Evolutionary conservation across 2,888 invertebrate genomes (phyloP).

Genomic region (Chymomyza amoena): DNA sequence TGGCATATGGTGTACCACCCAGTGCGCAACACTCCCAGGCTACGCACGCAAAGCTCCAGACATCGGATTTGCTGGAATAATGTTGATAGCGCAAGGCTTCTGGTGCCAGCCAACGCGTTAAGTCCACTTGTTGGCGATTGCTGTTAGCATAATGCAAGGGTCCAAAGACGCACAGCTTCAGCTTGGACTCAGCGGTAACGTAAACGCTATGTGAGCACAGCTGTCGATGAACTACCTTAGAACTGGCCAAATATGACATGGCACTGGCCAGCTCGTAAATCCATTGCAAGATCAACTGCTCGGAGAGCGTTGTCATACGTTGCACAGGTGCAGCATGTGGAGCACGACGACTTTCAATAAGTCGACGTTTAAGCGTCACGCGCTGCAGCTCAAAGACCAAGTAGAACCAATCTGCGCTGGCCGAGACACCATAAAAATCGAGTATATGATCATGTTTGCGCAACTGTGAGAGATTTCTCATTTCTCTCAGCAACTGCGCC

Average conservation of each 20-base stretch:
- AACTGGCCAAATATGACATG: conserved; percentile 84
- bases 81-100: conserved; percentile 87
- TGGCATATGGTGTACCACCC: conserved; percentile 88
- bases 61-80: conserved; percentile 86
- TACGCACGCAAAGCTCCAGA: conserved; percentile 91
- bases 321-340: conserved; percentile 57
- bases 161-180: conserved; percentile 88
- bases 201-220: conserved; percentile 86
- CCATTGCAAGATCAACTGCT: conserved; percentile 83
- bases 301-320: conserved; percentile 82
- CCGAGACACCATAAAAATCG: conserved; percentile 88
- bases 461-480: conserved; percentile 85
- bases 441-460: conserved; percentile 86
- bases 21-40: conserved; percentile 90
- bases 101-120: conserved; percentile 88
- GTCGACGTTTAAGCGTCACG: conserved; percentile 84
- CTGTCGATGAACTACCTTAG: conserved; percentile 86
- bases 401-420: conserved; percentile 86
- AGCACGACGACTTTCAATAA: conserved; percentile 82
- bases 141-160: conserved; percentile 83
- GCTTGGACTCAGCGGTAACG: conserved; percentile 82
- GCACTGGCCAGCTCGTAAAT: conserved; percentile 85
- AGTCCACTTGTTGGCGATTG: conserved; percentile 84
- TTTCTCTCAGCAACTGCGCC: conserved; percentile 83
- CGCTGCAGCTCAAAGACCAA: conserved; percentile 86